Percentiles rank a stretch among this genome's conserved stretches.
phyloP scores from a whole-genome alignment of 2,113 vertebrate genomes.

The Syngnathus scovelli region DNA sequence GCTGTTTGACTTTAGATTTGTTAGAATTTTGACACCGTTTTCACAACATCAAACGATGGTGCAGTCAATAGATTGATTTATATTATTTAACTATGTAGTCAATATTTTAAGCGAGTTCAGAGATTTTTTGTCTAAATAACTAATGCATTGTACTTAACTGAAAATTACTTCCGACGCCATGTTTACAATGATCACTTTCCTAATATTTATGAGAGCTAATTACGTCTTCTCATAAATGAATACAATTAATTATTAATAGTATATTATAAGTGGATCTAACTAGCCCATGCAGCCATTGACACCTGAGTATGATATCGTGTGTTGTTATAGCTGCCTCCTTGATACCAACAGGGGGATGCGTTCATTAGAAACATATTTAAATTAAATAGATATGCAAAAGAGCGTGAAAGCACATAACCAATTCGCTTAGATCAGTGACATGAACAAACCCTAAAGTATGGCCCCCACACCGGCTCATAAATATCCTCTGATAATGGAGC shows the following conservation, averaged over 20 bases:
- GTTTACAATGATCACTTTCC: no score
- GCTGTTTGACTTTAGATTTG: background rate
- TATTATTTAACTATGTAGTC: no score
- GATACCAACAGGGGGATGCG: background rate
- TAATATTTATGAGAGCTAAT: no score
- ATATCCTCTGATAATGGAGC: conserved; percentile 13
- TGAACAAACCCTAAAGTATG: conserved; percentile 2
- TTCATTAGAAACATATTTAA: background rate
- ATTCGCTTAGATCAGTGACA: conserved; percentile 8
- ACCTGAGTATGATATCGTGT: background rate
- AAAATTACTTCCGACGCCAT: no score
- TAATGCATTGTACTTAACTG: no score
- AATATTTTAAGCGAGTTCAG: no score
- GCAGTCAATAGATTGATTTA: background rate
- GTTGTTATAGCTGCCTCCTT: background rate
- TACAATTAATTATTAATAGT: no score
- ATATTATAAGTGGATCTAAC: no score
- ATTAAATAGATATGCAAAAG: background rate
- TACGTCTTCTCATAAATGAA: no score
- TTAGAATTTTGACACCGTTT: background rate
- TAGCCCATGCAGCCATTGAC: background rate
- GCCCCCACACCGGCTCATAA: background rate
- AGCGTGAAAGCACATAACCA: conserved; percentile 1
- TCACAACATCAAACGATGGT: background rate
- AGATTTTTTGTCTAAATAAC: no score